Evolutionary conservation across 2,797 vertebrate species (phyloP).

Genomic region (Urosaurus nigricauda): DNA sequence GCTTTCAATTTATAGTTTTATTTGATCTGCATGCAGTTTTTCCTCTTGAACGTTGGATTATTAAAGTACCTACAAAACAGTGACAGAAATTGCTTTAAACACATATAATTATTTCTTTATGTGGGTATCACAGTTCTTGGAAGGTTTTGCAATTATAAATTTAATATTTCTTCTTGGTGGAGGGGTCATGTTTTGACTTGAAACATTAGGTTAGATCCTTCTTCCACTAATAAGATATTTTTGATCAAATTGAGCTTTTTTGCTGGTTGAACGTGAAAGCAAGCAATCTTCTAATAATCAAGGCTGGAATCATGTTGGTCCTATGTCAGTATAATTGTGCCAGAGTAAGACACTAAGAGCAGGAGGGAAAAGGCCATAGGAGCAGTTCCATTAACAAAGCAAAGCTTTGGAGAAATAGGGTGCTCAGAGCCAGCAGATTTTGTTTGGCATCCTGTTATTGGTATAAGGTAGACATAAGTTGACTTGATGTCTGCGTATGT

Average conservation of each 20-base stretch:
- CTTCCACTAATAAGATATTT: not conserved
- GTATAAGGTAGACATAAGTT: too few species aligned
- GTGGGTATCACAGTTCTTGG: not conserved
- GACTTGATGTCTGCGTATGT: too few species aligned
- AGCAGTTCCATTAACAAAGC: too few species aligned
- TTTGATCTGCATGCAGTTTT: not conserved
- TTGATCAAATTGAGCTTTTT: not conserved
- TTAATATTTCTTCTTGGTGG: not conserved
- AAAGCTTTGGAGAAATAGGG: too few species aligned
- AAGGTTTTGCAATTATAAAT: not conserved
- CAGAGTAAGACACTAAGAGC: too few species aligned
- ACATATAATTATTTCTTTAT: not conserved
- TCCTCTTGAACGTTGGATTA: not conserved
- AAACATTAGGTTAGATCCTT: not conserved
- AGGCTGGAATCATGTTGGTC: too few species aligned
- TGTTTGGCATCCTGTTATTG: too few species aligned
- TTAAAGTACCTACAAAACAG: not conserved
- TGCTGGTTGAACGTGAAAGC: not conserved
- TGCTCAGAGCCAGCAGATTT: too few species aligned
- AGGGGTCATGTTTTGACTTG: not conserved
- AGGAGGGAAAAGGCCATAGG: too few species aligned
- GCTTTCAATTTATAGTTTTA: not conserved
- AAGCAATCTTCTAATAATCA: too few species aligned
- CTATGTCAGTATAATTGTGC: too few species aligned
- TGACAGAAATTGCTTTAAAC: not conserved